Percentiles rank a stretch among this genome's conserved stretches.
phyloP scores from a whole-genome alignment of 1,140 invertebrate species.

The Sinella curviseta region DNA sequence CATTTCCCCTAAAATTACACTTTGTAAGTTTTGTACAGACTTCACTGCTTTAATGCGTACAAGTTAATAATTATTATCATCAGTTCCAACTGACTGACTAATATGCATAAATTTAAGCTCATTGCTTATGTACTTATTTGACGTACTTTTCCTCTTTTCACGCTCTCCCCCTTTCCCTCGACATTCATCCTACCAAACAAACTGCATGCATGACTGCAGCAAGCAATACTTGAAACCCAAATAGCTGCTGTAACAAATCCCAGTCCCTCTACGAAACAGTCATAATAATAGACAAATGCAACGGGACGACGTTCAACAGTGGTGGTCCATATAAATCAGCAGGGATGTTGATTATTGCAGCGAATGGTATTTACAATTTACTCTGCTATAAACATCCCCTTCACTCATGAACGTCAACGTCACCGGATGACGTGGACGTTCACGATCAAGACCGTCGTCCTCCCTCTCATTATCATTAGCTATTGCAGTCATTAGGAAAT shows the following conservation, averaged over 20 bases:
- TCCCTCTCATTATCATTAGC: too few species aligned
- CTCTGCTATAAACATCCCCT: too few species aligned
- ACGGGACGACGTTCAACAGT: not conserved
- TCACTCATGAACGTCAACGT: too few species aligned
- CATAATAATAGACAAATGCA: not conserved
- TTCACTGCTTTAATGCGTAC: too few species aligned
- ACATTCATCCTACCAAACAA: not conserved
- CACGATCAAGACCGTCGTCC: too few species aligned
- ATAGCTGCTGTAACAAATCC: not conserved
- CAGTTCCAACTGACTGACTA: not conserved
- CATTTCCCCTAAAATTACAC: too few species aligned
- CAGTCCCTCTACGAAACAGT: not conserved
- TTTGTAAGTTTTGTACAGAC: too few species aligned
- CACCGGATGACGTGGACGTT: too few species aligned
- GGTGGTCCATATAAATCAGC: not conserved
- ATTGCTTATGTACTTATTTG: too few species aligned
- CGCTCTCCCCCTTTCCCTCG: not conserved
- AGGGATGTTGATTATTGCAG: not conserved
- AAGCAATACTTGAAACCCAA: too few species aligned
- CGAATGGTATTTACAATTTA: too few species aligned
- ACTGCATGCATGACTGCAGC: not conserved
- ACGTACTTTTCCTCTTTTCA: not conserved
- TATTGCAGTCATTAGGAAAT: constrained; percentile 8
- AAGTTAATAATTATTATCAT: not conserved
- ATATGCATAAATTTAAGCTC: not conserved